Evolutionary conservation across 2,888 invertebrate genomes (phyloP).

Genomic region (Lumbricus terrestris): DNA sequence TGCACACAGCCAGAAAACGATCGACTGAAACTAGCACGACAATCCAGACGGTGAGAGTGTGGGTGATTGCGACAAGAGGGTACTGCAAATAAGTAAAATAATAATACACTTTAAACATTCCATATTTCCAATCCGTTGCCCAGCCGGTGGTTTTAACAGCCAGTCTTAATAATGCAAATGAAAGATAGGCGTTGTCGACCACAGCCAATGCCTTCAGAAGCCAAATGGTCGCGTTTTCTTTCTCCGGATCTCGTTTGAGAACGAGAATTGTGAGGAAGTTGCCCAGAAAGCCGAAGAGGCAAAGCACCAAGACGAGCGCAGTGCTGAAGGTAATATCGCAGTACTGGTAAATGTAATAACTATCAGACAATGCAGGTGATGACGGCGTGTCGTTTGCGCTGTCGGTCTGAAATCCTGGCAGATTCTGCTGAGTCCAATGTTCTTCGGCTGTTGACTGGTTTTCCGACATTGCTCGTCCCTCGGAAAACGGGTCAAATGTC

Average conservation of each 20-base stretch:
- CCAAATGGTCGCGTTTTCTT: background rate
- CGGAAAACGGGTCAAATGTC: too few relatives aligned
- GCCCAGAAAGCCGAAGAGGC: background rate
- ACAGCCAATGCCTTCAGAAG: background rate
- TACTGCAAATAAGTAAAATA: background rate
- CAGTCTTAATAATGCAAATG: background rate
- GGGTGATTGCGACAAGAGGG: background rate
- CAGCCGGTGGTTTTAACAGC: background rate
- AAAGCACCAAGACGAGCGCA: background rate
- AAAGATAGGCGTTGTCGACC: background rate
- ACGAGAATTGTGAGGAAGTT: background rate
- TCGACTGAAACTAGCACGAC: background rate
- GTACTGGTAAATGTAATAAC: background rate
- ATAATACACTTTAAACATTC: too few relatives aligned
- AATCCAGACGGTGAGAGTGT: background rate
- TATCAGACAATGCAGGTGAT: too few relatives aligned
- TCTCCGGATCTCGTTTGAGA: background rate
- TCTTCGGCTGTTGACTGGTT: background rate
- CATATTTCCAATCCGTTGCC: too few relatives aligned
- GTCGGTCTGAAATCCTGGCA: background rate
- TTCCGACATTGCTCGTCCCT: too few relatives aligned
- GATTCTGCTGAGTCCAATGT: background rate
- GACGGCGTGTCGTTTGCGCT: background rate
- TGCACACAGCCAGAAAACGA: background rate
- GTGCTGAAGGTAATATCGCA: background rate